phyloP scores from a whole-genome alignment of 2,888 invertebrate genomes.

The Hirtodrosophila duncani region DNA sequence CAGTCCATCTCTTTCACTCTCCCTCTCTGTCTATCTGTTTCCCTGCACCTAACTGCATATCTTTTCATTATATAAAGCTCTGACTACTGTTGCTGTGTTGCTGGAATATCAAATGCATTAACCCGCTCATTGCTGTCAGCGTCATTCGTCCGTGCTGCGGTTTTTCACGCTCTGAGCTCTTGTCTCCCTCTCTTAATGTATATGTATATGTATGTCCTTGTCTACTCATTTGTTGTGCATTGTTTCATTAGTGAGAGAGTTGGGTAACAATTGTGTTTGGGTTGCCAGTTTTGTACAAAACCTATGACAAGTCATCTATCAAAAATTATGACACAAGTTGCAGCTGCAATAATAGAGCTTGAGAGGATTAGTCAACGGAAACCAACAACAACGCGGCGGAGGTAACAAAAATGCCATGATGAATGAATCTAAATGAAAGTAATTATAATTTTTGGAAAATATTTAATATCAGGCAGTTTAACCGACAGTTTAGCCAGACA shows the following conservation, averaged over 20 bases:
- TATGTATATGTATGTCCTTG: not conserved
- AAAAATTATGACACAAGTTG: constrained; percentile 20
- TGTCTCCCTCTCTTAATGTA: not conserved
- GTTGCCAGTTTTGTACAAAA: too few species aligned
- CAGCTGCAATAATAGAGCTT: too few species aligned
- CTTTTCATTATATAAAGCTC: constrained; percentile 23
- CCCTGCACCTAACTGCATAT: too few species aligned
- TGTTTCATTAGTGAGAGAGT: too few species aligned
- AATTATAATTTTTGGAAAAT: too few species aligned
- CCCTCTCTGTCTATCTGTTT: constrained; percentile 3
- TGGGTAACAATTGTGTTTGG: too few species aligned
- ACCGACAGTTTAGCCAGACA: too few species aligned
- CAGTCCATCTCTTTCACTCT: constrained; percentile 6
- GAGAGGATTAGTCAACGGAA: too few species aligned
- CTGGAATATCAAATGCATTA: constrained; percentile 63
- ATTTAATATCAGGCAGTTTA: too few species aligned
- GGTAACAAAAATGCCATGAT: too few species aligned
- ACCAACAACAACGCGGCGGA: too few species aligned
- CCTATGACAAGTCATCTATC: constrained; percentile 27
- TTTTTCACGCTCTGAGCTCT: constrained; percentile 6
- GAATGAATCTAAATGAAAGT: too few species aligned
- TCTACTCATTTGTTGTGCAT: constrained; percentile 24
- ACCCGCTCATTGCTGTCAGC: constrained; percentile 67
- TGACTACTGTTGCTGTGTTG: constrained; percentile 16
- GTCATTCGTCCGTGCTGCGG: constrained; percentile 46